Evolutionary conservation across 53 echinoderm and acorn worm species (phyloP).

Genomic region (Echinarachnius parma): DNA sequence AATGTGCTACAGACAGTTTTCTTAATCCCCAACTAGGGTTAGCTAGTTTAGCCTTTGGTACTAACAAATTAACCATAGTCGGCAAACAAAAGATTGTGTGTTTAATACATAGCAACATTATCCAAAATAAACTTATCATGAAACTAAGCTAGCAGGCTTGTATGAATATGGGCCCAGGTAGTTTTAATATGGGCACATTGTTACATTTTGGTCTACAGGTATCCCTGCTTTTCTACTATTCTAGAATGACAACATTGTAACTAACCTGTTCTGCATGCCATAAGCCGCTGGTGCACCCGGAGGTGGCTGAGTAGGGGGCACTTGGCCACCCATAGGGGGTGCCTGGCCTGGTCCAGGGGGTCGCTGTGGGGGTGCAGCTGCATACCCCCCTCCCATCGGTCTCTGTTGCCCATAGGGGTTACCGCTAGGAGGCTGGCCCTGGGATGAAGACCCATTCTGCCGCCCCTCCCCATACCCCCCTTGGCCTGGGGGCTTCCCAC

Average conservation of each 20-base stretch:
- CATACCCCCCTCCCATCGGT: constrained; percentile 18
- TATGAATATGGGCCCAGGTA: no score
- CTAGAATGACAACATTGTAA: neutral
- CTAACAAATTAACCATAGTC: no score
- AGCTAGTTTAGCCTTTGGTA: no score
- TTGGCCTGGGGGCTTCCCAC: neutral
- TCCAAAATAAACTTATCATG: no score
- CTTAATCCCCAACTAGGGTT: no score
- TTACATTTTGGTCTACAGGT: no score
- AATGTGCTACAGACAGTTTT: no score
- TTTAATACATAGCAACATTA: no score
- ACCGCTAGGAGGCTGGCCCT: neutral
- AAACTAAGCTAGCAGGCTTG: no score
- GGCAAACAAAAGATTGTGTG: no score
- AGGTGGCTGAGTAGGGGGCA: constrained; percentile 8
- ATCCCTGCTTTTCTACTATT: no score
- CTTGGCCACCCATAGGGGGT: constrained; percentile 33
- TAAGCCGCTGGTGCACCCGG: constrained; percentile 18
- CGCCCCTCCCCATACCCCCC: constrained; percentile 26
- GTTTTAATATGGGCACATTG: no score
- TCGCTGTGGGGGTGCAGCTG: neutral
- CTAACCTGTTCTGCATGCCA: constrained; percentile 27
- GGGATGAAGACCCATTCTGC: constrained; percentile 26
- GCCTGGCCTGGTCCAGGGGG: neutral
- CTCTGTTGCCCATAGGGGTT: constrained; percentile 25